Evolutionary conservation across 2,797 vertebrate genomes (phyloP).

Genomic region (Enteromius paludinosus): DNA sequence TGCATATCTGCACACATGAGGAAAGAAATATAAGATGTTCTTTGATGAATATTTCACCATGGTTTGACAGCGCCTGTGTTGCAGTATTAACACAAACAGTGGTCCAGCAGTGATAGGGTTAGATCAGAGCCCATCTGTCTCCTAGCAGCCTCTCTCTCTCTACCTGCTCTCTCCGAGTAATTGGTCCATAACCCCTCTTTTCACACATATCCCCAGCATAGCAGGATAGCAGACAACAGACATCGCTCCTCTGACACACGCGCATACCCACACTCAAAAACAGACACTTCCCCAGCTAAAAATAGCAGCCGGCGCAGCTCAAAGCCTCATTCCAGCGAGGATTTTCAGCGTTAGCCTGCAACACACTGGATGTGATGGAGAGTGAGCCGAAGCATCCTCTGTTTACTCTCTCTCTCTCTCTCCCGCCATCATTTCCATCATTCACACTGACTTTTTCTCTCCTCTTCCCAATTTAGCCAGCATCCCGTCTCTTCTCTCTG

Average conservation of each 20-base stretch:
- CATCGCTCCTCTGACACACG: slow-evolving; percentile 17
- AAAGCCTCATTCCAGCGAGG: slow-evolving; percentile 47
- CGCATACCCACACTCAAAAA: slow-evolving; percentile 28
- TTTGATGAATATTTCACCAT: not conserved
- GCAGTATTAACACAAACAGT: slow-evolving; percentile 14
- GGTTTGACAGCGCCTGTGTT: not conserved
- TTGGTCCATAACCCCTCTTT: slow-evolving; percentile 54
- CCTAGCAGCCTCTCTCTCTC: not conserved
- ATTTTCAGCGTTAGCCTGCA: slow-evolving; percentile 33
- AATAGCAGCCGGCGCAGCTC: slow-evolving; percentile 48
- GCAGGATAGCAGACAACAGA: slow-evolving; percentile 36
- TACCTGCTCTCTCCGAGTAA: slow-evolving; percentile 45
- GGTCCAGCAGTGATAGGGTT: slow-evolving; percentile 1
- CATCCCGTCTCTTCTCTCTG: not conserved
- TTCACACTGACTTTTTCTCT: slow-evolving; percentile 13
- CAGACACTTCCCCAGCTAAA: slow-evolving; percentile 47
- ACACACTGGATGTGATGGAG: slow-evolving; percentile 22
- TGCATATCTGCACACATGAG: not conserved
- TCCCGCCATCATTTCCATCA: slow-evolving; percentile 5
- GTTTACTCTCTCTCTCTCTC: slow-evolving; percentile 26
- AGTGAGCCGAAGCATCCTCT: slow-evolving; percentile 23
- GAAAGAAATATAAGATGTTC: not conserved
- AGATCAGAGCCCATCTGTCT: slow-evolving; percentile 15
- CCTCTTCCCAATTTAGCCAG: slow-evolving; percentile 26
- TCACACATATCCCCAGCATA: slow-evolving; percentile 43